Base-by-base conservation (phyloP, 1,140 invertebrate genomes). In the Daktulosphaira vitifoliae region DNA sequence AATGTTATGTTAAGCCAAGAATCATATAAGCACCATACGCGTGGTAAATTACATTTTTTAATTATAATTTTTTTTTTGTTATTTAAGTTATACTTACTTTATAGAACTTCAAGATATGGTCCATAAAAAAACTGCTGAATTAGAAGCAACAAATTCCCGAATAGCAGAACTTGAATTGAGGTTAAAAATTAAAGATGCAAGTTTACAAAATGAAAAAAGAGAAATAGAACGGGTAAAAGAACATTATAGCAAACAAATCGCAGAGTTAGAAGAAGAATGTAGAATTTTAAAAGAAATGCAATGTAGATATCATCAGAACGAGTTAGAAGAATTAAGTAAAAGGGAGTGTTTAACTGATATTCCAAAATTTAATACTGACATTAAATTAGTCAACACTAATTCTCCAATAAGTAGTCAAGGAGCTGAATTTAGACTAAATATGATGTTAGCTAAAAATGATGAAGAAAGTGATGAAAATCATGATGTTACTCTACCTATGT, bases 231-330 rank as follows among this genome's bases (percentile, higher is more conserved):
- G 74, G 15, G 72, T 78, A 7, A 79, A 78, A 67, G 77, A 81
- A 69, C 79, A 81, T 71, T 79, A 77, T 65, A 71, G 78, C 48
- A 77, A 79, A 70, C 72, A 74, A 71, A 72, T 81, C 26, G 76
- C 77, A 72, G 79, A 29, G 29, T 1, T 48, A 8, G 44, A 46
- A 48, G 80, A 68, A 50, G 67, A 62, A 62, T 62, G 26, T 37
- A 48, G 23, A n/a, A 48, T 33, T 46, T 46, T 62, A 25, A 46
- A 46, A 48, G 42, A 62, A 62, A 33, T 33, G 5, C 23, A 33
- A 48, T 59, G n/a, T 2, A 20, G 11, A 15, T 22, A 62, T 22
- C n/a, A 48, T 20, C 39, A 62, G 44, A 22, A 46, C 29, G 46
- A 29, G 20, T n/a, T 46, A 62, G 42, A 62, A 46, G 56, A 33